Evolutionary conservation across 1,140 invertebrate genomes (phyloP), one percentile per base, ranked within the genome.

Genomic region (Adoxophyes honmai): DNA sequence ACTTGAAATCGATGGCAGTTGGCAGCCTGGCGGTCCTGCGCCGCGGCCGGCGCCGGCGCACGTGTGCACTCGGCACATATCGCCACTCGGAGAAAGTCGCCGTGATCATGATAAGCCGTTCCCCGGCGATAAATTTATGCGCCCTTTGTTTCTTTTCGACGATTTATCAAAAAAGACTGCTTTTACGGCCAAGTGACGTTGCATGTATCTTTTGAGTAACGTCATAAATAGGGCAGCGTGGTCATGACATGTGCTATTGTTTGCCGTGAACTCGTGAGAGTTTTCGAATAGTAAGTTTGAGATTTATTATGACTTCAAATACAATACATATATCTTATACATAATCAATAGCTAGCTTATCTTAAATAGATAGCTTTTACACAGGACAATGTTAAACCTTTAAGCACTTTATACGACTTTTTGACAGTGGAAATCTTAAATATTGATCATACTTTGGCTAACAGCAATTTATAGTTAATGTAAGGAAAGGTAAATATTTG

Each of bases 81-180:
- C 70, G 75, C 75, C 75, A 79, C 70, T 66, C 62, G 60, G 83
- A 81, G 83, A 86, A 86, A 86, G 83, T 83, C 65, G 69, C 64
- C 73, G 64, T 68, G 79, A 86, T 81, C 81, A 75, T 77, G 78
- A 81, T 86, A 86, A 84, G 74, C 66, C 64, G 64, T 64, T 70
- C 62, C 54, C 59, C 55, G 64, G 64, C 76, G 71, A 78, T 82
- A 84, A 85, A 86, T 86, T 86, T 86, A 86, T 86, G 76, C 73
- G 76, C 66, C 78, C 81, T 86, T 86, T 85, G 80, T 86, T 81
- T 85, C 76, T 83, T 84, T 86, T 83, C 79, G 62, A 76, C 75
- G 71, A 86, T 86, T 83, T 83, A 86, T 84, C 79, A 84, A 82
- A 80, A 78, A 78, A 69, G 51, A 62, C 37, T 55, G 59, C 60